Base-by-base conservation (phyloP, 2,797 vertebrate genomes). In the Ceryle rudis region DNA sequence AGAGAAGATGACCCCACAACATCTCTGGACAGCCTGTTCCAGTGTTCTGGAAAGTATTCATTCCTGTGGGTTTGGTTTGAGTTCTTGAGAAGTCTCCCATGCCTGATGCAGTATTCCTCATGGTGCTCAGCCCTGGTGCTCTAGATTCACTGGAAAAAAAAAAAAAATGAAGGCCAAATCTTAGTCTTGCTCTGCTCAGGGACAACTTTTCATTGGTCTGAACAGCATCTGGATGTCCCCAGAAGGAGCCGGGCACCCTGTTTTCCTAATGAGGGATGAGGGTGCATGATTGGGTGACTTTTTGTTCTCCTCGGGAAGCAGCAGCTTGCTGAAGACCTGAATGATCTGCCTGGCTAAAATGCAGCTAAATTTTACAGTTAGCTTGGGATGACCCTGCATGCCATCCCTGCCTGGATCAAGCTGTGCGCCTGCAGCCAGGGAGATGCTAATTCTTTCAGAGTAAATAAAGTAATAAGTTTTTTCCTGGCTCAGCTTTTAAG, bases 71-170 rank as follows among this genome's bases (percentile, higher is more conserved):
- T 11, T 31, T 51, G 51, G 20, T 18, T 62, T 16, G 64, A 8
- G 31, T 65, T 69, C 41, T 14, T 12, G 28, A 25, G 58, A 44
- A 25, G 15, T 26, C 29, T 64, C 54, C 87, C 1, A 0, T 23
- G 39, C 58, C 41, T 72, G n/a, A 6, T 26, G 42, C 23, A 14
- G 0, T 15, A 4, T 33, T 64, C 55, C 47, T 33, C 0, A 1
- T 31, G 57, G 29, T 5, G 73, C 37, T 46, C 81, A 89, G 57
- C 37, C 42, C 75, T 39, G 72, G 3, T 28, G 37, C 22, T 73
- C 46, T 29, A 14, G 41, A 8, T 8, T 22, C 26, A 4, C 61
- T 12, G 25, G 33, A 26, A 14, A 35, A 17, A 47, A 46, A 14
- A 35, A 17, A 16, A 33, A 31, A 6, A 26, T 52, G 33, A 31